Conservation (phyloP, 64 coral and sea anemone genomes). For the Cladopsammia gracilis region DNA sequence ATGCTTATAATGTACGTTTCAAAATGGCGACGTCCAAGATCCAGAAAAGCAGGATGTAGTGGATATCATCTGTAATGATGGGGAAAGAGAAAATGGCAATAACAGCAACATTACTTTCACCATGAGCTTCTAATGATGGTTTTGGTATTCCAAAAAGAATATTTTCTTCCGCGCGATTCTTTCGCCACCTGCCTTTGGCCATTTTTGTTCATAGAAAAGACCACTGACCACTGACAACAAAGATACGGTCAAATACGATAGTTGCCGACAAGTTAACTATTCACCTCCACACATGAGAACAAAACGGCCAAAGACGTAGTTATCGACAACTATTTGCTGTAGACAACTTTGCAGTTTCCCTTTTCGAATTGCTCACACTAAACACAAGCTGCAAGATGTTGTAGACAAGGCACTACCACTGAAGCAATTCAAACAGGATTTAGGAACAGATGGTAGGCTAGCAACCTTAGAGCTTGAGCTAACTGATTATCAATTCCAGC, state of each 20-base stretch:
- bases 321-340: too few relatives aligned
- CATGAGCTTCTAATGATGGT: conserved; percentile 30
- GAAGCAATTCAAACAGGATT: conserved; percentile 13
- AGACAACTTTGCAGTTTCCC: too few relatives aligned
- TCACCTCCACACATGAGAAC: not conserved
- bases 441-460: not conserved
- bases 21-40: too few relatives aligned
- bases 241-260: conserved; percentile 35
- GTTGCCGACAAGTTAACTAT: conserved; percentile 27
- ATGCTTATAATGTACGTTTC: too few relatives aligned
- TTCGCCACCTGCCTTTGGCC: conserved; percentile 45
- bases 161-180: conserved; percentile 54
- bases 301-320: not conserved
- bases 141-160: conserved; percentile 53
- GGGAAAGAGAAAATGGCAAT: not conserved
- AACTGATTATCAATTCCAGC: conserved; percentile 33
- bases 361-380: conserved; percentile 25
- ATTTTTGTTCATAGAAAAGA: conserved; percentile 57
- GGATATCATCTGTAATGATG: too few relatives aligned
- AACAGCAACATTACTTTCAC: conserved; percentile 30
- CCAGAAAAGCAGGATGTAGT: too few relatives aligned
- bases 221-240: conserved; percentile 47
- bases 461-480: conserved; percentile 25
- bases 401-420: not conserved
- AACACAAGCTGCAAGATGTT: conserved; percentile 61